Percentiles rank a stretch among this genome's conserved stretches.
Conservation (phyloP, 1,140 invertebrate species). For the Onthophagus taurus region DNA sequence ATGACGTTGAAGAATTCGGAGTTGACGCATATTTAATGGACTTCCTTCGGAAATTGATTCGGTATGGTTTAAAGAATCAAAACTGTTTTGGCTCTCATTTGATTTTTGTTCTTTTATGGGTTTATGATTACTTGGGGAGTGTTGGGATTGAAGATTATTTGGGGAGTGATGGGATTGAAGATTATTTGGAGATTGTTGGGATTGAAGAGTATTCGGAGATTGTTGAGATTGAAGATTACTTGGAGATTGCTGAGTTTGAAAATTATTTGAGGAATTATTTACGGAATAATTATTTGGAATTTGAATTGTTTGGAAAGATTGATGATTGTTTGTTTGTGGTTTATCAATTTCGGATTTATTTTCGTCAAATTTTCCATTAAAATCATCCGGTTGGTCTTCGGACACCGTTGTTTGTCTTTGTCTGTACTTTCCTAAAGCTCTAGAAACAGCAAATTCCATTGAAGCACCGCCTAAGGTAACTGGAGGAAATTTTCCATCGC, state of each 20-base stretch:
- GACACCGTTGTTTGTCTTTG: conserved; percentile 61
- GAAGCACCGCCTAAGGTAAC: conserved; percentile 50
- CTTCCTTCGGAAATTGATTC: conserved; percentile 43
- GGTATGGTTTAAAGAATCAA: conserved; percentile 19
- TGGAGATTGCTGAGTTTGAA: too few relatives aligned
- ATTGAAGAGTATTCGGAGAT: background rate
- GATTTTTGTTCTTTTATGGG: conserved; percentile 29
- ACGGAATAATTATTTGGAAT: too few relatives aligned
- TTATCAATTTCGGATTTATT: conserved; percentile 27
- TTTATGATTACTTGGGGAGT: too few relatives aligned
- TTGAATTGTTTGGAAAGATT: too few relatives aligned
- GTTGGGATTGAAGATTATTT: too few relatives aligned
- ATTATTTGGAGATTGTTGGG: conserved; percentile 4
- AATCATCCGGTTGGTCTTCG: conserved; percentile 49
- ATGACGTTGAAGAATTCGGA: conserved; percentile 54
- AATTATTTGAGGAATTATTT: too few relatives aligned
- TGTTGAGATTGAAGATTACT: background rate
- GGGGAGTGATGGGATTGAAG: conserved; percentile 1
- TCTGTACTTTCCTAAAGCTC: conserved; percentile 72
- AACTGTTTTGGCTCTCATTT: conserved; percentile 33
- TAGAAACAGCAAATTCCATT: conserved; percentile 75
- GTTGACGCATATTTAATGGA: conserved; percentile 51
- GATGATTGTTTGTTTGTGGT: conserved; percentile 34
- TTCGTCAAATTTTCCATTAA: conserved; percentile 30
- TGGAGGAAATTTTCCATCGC: conserved; percentile 38